These are phyloP conservation scores for Channa argus DNA, from an alignment of 2,113 vertebrate genomes.

Conservation along the genomic window DNA sequence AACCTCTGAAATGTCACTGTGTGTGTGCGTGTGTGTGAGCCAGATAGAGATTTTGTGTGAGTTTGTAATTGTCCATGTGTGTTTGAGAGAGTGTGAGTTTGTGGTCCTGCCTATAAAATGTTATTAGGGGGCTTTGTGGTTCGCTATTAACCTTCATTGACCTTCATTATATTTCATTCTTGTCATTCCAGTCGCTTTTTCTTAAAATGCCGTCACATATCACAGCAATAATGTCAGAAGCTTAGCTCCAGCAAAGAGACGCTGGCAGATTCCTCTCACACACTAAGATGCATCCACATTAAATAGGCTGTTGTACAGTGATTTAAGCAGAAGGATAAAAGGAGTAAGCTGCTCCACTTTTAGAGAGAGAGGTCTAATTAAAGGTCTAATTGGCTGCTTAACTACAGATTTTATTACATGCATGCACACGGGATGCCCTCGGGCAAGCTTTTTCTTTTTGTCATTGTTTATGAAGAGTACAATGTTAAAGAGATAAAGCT, in stretches of 20 bases:
- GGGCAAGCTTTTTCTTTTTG: constrained; percentile 51
- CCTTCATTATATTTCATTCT: constrained; percentile 60
- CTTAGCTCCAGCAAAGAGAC: constrained; percentile 12
- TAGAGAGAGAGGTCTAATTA: constrained; percentile 14
- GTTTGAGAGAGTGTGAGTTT: constrained; percentile 1
- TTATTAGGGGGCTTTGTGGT: constrained; percentile 27
- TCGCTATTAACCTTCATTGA: constrained; percentile 52
- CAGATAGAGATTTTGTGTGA: background rate
- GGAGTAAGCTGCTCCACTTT: constrained; percentile 44
- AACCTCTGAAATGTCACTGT: constrained; percentile 62
- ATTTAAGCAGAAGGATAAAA: constrained; percentile 24
- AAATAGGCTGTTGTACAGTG: constrained; percentile 8
- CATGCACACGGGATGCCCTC: background rate
- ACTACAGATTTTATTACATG: constrained; percentile 51
- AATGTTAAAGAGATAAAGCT: constrained; percentile 60
- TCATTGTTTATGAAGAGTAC: constrained; percentile 66
- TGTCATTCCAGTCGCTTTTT: constrained; percentile 30
- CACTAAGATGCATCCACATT: background rate
- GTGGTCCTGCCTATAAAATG: constrained; percentile 17
- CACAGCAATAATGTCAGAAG: constrained; percentile 27
- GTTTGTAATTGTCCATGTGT: background rate
- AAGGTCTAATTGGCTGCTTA: constrained; percentile 66
- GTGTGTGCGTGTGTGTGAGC: constrained; percentile 11
- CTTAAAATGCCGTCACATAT: constrained; percentile 48
- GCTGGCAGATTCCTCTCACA: background rate